Evolutionary conservation across 2,113 vertebrate genomes (phyloP).

Genomic region (Pipa parva): DNA sequence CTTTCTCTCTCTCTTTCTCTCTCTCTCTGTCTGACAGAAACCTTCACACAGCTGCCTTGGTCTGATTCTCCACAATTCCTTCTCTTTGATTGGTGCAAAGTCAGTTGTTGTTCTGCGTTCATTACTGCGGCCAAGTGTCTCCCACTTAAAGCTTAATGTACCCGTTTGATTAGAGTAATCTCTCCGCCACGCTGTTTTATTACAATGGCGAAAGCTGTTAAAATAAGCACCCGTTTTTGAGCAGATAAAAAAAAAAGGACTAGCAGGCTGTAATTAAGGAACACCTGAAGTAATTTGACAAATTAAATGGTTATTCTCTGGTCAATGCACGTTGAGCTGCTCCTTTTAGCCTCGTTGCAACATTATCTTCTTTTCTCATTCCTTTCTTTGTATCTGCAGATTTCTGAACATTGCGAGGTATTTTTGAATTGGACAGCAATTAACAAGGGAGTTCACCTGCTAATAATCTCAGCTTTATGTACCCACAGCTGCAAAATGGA

Average conservation of each 20-base stretch:
- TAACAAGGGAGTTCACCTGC: too few relatives aligned
- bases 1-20: too few relatives aligned
- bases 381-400: constrained; percentile 9
- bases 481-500: too few relatives aligned
- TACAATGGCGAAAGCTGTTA: constrained; percentile 23
- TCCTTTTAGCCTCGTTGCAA: constrained; percentile 26
- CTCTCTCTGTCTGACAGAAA: constrained; percentile 10
- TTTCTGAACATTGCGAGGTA: neutral
- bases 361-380: neutral
- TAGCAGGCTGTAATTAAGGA: constrained; percentile 17
- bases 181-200: constrained; percentile 33
- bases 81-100: neutral
- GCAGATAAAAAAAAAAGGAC: constrained; percentile 26
- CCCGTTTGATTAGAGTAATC: constrained; percentile 40
- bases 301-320: constrained; percentile 26
- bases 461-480: too few relatives aligned
- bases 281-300: constrained; percentile 19
- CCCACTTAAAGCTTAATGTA: constrained; percentile 35
- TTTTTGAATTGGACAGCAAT: neutral
- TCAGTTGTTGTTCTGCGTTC: constrained; percentile 14
- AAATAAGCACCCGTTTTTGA: constrained; percentile 13
- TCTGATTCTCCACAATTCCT: neutral
- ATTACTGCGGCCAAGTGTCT: constrained; percentile 25
- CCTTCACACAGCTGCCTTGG: constrained; percentile 1
- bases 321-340: constrained; percentile 26